phyloP scores from a whole-genome alignment of 1,140 invertebrate species.

The Lerema accius region DNA sequence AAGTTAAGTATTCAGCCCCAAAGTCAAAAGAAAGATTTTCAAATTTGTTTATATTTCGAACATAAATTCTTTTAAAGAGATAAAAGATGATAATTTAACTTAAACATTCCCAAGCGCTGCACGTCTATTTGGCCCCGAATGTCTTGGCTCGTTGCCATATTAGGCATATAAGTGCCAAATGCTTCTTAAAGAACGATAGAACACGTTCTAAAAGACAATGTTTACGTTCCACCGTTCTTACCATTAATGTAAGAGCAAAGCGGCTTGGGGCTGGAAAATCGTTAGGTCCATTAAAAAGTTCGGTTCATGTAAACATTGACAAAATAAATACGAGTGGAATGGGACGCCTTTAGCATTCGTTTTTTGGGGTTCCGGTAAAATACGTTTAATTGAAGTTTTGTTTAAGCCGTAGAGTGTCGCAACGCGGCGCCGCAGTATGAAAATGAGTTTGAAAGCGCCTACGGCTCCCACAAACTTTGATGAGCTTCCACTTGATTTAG shows the following conservation, averaged over 20 bases:
- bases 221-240: conserved; percentile 1
- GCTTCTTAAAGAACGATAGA: conserved; percentile 11
- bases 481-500: conserved; percentile 65
- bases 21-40: no score
- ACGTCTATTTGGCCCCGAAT: conserved; percentile 13
- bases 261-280: conserved; percentile 21
- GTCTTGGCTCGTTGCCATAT: conserved; percentile 15
- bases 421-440: conserved; percentile 52
- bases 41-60: background rate
- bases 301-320: conserved; percentile 39
- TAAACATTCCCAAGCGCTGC: conserved; percentile 12
- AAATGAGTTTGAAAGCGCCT: conserved; percentile 66
- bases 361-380: conserved; percentile 35
- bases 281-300: conserved; percentile 33
- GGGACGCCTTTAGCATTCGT: conserved; percentile 25
- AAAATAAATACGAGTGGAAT: conserved; percentile 38
- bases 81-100: conserved; percentile 12
- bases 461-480: conserved; percentile 62
- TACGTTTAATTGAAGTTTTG: conserved; percentile 46
- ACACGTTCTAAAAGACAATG: conserved; percentile 28
- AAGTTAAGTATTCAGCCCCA: no score
- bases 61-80: background rate
- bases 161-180: conserved; percentile 28
- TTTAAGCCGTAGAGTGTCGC: conserved; percentile 41
- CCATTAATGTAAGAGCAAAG: conserved; percentile 10